Percentiles rank a stretch among this genome's conserved stretches.
Evolutionary conservation across 2,888 invertebrate species (phyloP).

Genomic region (Gonocerus acuteangulatus): DNA sequence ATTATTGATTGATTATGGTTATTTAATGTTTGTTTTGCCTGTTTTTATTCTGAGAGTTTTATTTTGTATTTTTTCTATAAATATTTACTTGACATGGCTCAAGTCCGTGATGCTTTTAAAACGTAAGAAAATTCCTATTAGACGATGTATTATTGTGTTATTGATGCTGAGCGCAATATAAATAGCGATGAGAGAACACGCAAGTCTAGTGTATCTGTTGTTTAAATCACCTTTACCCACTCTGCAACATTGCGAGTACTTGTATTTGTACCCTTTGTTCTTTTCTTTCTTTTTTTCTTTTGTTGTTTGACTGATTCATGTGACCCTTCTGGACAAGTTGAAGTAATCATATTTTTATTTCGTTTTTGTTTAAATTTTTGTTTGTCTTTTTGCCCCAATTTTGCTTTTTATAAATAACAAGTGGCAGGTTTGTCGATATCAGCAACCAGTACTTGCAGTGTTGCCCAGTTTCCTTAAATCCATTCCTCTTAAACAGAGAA

Average conservation of each 20-base stretch:
- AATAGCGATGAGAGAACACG: slow-evolving; percentile 38
- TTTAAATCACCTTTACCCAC: neutral
- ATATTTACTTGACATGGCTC: slow-evolving; percentile 36
- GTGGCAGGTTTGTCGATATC: slow-evolving; percentile 36
- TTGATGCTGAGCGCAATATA: slow-evolving; percentile 29
- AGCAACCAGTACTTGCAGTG: slow-evolving; percentile 38
- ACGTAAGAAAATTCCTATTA: slow-evolving; percentile 40
- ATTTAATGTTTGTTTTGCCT: slow-evolving; percentile 39
- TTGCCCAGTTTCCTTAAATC: slow-evolving; percentile 34
- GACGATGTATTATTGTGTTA: slow-evolving; percentile 39
- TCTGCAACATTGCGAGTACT: slow-evolving; percentile 39
- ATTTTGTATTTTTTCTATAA: slow-evolving; percentile 39
- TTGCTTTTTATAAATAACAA: slow-evolving; percentile 28
- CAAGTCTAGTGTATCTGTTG: slow-evolving; percentile 25
- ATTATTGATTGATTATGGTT: slow-evolving; percentile 38
- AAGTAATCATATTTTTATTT: slow-evolving; percentile 37
- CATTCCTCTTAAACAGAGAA: slow-evolving; percentile 17
- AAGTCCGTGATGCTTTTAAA: slow-evolving; percentile 39
- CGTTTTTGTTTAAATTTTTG: slow-evolving; percentile 31
- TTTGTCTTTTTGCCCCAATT: slow-evolving; percentile 28
- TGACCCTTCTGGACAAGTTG: slow-evolving; percentile 37
- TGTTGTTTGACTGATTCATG: slow-evolving; percentile 14
- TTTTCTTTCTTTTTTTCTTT: slow-evolving; percentile 1
- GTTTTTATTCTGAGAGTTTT: slow-evolving; percentile 39
- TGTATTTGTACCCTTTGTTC: neutral